These are phyloP conservation scores for Xylota sylvarum DNA, from an alignment of 2,888 invertebrate species.

Conservation along the genomic window DNA sequence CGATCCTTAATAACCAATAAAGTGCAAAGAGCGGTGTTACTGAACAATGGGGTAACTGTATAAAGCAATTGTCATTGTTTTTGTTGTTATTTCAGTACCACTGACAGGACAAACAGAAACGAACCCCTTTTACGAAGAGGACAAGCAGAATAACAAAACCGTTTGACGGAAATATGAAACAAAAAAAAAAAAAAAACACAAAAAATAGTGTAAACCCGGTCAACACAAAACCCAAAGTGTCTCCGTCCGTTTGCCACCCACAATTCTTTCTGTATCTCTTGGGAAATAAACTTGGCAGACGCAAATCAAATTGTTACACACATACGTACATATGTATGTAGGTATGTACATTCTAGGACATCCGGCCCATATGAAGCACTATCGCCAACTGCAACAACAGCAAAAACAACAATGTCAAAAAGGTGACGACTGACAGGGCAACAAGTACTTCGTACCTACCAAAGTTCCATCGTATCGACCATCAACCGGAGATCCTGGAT, in stretches of 20 bases:
- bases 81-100: background rate
- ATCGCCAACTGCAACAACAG: constrained; percentile 36
- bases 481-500: constrained; percentile 72
- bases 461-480: constrained; percentile 40
- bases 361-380: constrained; percentile 13
- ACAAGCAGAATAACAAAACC: constrained; percentile 8
- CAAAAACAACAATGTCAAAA: constrained; percentile 51
- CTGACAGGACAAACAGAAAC: constrained; percentile 9
- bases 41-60: background rate
- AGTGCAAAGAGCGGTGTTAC: constrained; percentile 9
- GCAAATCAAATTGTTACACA: constrained; percentile 58
- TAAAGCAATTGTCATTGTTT: constrained; percentile 39
- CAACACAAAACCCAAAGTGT: constrained; percentile 45
- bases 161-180: constrained; percentile 23
- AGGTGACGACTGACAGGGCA: constrained; percentile 58
- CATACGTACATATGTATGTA: background rate
- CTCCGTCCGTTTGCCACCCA: constrained; percentile 38
- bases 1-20: constrained; percentile 61
- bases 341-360: background rate
- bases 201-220: constrained; percentile 29
- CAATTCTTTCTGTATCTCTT: constrained; percentile 16
- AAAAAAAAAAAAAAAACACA: background rate
- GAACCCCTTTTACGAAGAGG: background rate
- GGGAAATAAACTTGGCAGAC: constrained; percentile 56
- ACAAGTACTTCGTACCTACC: constrained; percentile 43